Evolutionary conservation across 2,888 invertebrate genomes (phyloP).

Genomic region (Meiosimyza decipiens): DNA sequence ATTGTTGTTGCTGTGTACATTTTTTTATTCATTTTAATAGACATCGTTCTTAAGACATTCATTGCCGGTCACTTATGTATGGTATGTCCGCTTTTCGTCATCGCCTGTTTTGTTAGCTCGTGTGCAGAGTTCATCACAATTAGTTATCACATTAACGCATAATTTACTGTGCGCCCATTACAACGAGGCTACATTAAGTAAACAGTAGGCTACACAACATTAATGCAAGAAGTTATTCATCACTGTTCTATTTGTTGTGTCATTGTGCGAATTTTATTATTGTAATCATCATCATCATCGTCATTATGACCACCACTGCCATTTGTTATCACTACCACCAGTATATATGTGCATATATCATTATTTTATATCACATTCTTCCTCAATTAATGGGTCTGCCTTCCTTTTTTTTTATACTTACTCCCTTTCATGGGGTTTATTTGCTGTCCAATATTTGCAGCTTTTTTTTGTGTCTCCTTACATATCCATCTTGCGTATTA

Average conservation of each 20-base stretch:
- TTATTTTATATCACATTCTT: too few species aligned
- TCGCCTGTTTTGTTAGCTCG: neutral
- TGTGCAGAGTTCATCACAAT: conserved; percentile 13
- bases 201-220: neutral
- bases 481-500: too few species aligned
- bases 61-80: too few species aligned
- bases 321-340: neutral
- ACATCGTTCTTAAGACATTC: too few species aligned
- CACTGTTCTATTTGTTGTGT: neutral
- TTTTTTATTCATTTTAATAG: too few species aligned
- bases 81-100: too few species aligned
- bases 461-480: too few species aligned
- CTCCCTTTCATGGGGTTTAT: too few species aligned
- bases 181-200: neutral
- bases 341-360: neutral
- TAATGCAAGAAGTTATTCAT: neutral
- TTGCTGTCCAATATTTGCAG: too few species aligned
- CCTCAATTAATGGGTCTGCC: too few species aligned
- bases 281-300: neutral
- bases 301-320: neutral
- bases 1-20: too few species aligned
- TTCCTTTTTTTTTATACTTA: too few species aligned
- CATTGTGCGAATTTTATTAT: neutral
- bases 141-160: conserved; percentile 14
- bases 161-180: conserved; percentile 21